Evolutionary conservation across 2,888 invertebrate genomes (phyloP).

Genomic region (Ophonus ardosiacus): DNA sequence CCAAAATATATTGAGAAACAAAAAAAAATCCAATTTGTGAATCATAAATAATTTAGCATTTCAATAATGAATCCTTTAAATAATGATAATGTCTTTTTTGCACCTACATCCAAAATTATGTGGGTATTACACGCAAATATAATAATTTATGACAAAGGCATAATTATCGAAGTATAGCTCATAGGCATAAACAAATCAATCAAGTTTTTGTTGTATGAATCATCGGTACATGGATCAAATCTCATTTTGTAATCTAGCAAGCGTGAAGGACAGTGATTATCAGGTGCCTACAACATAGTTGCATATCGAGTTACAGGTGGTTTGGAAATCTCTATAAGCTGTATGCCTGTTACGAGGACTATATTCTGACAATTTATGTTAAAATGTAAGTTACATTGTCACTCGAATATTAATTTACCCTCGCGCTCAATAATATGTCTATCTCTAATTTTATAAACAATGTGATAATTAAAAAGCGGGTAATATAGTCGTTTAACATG

Average conservation of each 20-base stretch:
- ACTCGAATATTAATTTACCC: too few species aligned
- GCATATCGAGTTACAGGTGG: neutral
- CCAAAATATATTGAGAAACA: too few species aligned
- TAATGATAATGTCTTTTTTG: neutral
- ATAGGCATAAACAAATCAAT: constrained; percentile 21
- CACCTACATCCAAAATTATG: constrained; percentile 13
- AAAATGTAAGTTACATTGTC: too few species aligned
- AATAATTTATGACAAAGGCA: neutral
- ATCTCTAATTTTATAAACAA: too few species aligned
- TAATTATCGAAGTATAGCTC: constrained; percentile 10
- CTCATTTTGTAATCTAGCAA: neutral
- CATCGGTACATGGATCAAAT: neutral
- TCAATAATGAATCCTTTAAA: neutral
- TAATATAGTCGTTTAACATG: too few species aligned
- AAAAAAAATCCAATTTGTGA: neutral
- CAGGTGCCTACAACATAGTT: neutral
- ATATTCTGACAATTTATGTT: too few species aligned
- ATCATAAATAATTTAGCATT: neutral
- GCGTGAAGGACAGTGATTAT: neutral
- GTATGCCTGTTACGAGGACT: too few species aligned
- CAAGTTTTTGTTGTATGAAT: constrained; percentile 8
- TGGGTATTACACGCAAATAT: neutral
- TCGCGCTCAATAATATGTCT: too few species aligned
- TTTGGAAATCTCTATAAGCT: too few species aligned
- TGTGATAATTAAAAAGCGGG: too few species aligned